phyloP scores from a whole-genome alignment of 53 echinoderm and acorn worm genomes.

The Patiria pectinifera region DNA sequence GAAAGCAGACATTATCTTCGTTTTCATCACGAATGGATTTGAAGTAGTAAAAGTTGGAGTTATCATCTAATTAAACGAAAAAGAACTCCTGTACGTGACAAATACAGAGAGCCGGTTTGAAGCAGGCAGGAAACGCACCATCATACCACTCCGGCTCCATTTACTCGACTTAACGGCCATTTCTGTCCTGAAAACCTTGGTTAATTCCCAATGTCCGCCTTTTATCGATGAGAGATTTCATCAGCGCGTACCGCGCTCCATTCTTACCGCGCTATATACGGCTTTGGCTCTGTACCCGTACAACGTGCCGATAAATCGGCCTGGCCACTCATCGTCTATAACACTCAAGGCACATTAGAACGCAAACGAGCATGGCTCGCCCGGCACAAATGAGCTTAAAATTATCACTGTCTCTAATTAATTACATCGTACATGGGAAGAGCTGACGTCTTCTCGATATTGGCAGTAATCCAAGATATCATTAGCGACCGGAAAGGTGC shows the following conservation, averaged over 20 bases:
- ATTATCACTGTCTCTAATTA: constrained; percentile 61
- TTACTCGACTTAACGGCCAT: background rate
- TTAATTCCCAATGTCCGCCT: background rate
- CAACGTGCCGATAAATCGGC: constrained; percentile 5
- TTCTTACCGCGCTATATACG: background rate
- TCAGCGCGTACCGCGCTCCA: background rate
- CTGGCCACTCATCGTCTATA: constrained; percentile 33
- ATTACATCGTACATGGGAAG: constrained; percentile 59
- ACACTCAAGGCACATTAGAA: constrained; percentile 56
- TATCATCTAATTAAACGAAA: too few species aligned
- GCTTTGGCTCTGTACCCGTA: background rate
- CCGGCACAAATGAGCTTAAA: constrained; percentile 56
- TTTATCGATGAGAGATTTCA: constrained; percentile 4
- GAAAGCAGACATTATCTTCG: too few species aligned
- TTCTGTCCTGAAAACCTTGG: background rate
- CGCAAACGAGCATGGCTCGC: constrained; percentile 49
- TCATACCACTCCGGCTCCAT: background rate
- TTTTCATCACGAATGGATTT: too few species aligned
- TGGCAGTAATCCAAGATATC: constrained; percentile 48
- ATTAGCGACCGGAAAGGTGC: constrained; percentile 59
- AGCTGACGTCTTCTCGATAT: constrained; percentile 53
- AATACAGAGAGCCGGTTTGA: background rate
- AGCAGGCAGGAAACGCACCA: background rate
- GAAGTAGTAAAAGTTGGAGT: too few species aligned
- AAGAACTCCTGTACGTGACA: too few species aligned